Evolutionary conservation across 2,797 vertebrate genomes (phyloP).

Genomic region (Alectoris magna): DNA sequence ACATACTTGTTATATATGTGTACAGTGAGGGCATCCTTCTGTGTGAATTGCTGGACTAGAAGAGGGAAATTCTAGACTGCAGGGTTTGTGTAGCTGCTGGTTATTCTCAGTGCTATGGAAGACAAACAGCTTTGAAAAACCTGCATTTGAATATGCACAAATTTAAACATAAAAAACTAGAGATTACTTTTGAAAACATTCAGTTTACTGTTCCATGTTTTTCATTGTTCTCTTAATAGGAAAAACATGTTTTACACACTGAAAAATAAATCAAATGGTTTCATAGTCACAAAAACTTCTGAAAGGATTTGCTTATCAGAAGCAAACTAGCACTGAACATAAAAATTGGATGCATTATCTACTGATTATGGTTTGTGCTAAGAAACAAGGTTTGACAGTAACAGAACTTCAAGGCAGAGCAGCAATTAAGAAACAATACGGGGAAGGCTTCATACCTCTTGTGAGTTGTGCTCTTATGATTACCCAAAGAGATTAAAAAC

Average conservation of each 20-base stretch:
- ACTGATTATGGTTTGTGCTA: not conserved
- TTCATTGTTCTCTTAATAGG: not conserved
- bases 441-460: not conserved
- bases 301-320: not conserved
- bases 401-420: not conserved
- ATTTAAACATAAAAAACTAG: not conserved
- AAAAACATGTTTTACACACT: not conserved
- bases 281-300: not conserved
- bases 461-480: not conserved
- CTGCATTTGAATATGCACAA: not conserved
- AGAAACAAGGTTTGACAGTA: slow-evolving; percentile 22
- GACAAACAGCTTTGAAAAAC: not conserved
- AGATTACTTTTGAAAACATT: not conserved
- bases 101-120: not conserved
- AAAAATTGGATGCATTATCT: slow-evolving; percentile 5
- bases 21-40: not conserved
- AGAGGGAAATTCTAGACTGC: not conserved
- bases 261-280: not conserved
- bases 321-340: not conserved
- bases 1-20: rapidly evolving
- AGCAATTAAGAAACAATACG: not conserved
- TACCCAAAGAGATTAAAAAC: not conserved
- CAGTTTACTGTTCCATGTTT: not conserved
- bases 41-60: not conserved
- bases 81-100: not conserved